Evolutionary conservation across 1,140 invertebrate genomes (phyloP), one percentile per base, ranked within the genome.

Genomic region (Listronotus oregonensis): DNA sequence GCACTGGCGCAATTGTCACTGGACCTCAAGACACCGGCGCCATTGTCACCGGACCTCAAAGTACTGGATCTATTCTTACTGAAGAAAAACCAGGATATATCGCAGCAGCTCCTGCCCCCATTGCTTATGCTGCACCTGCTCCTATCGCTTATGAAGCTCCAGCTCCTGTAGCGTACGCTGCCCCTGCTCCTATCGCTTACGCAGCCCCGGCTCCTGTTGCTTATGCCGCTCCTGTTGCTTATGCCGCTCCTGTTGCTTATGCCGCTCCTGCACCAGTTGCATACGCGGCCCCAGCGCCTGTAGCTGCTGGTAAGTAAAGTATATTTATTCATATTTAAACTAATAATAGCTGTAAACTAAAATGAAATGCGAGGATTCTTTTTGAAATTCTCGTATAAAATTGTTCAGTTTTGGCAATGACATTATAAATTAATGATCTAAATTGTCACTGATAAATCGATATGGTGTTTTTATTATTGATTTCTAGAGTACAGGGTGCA

Each of bases 21-120:
- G 62, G 63, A 61, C 58, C 67, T 14, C 47, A 32, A 40, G 37
- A 18, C 15, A 52, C 52, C 44, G 63, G 62, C 4, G 34, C 61
- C 27, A 21, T 64, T 18, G 27, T 64, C 3, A 64, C 61, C 8
- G 63, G 62, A 11, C 32, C 58, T 34, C 40, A 42, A 27, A n/a
- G 31, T 7, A 42, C 56, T 12, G 67, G 51, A 12, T 44, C 56
- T n/a, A 40, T 62, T 9, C 31, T 64, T 8, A 39, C 57, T 9
- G 39, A 34, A 9, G 15, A n/a, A 3, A 17, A 18, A n/a, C 8
- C 34, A 10, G 11, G 8, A 9, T 37, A 37, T 37, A 9, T 27
- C 18, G 21, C 47, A 18, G 12, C 18, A 18, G 47, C 18, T 50
- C 18, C 18, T 50, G 42, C 42, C n/a, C 42, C 42, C 14, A 8